Evolutionary conservation across 2,888 invertebrate species (phyloP).

Genomic region (Camponotus fellah): DNA sequence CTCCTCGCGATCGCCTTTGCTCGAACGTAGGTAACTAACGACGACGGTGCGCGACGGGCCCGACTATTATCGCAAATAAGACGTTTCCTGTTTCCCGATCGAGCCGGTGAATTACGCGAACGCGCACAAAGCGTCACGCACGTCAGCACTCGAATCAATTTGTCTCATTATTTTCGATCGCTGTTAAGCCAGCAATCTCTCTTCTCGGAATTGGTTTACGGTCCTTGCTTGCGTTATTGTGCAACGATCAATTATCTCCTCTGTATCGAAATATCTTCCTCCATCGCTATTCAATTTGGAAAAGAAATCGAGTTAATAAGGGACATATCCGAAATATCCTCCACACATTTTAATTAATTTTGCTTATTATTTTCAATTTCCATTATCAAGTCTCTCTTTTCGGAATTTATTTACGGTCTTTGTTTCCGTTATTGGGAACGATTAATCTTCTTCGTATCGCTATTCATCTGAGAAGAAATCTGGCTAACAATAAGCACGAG

Average conservation of each 20-base stretch:
- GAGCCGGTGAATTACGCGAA: slow-evolving; percentile 34
- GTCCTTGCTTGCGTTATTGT: not conserved
- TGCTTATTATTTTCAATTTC: slow-evolving; percentile 31
- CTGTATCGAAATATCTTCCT: slow-evolving; percentile 16
- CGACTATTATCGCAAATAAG: slow-evolving; percentile 60
- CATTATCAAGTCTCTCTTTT: not conserved
- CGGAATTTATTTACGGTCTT: not conserved
- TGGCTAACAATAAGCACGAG: slow-evolving; percentile 11
- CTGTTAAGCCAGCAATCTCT: not conserved
- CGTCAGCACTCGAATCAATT: slow-evolving; percentile 22
- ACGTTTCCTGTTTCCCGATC: slow-evolving; percentile 59
- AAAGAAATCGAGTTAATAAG: slow-evolving; percentile 29
- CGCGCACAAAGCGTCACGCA: not conserved
- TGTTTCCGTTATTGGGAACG: not conserved
- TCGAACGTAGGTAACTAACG: slow-evolving; percentile 18
- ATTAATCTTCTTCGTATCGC: slow-evolving; percentile 5
- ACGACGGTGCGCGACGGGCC: slow-evolving; percentile 23
- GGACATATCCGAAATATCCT: too few relatives aligned
- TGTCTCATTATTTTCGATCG: slow-evolving; percentile 32
- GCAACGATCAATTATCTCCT: slow-evolving; percentile 18
- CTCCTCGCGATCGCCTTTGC: slow-evolving; percentile 13
- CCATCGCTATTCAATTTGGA: not conserved
- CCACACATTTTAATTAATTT: slow-evolving; percentile 13
- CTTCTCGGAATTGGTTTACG: slow-evolving; percentile 10
- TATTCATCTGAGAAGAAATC: slow-evolving; percentile 18